A percentile compares a stretch with the other conserved stretches of the same genome.
phyloP scores from a whole-genome alignment of 2,888 invertebrate genomes.

The Tromatobia lineatoria region DNA sequence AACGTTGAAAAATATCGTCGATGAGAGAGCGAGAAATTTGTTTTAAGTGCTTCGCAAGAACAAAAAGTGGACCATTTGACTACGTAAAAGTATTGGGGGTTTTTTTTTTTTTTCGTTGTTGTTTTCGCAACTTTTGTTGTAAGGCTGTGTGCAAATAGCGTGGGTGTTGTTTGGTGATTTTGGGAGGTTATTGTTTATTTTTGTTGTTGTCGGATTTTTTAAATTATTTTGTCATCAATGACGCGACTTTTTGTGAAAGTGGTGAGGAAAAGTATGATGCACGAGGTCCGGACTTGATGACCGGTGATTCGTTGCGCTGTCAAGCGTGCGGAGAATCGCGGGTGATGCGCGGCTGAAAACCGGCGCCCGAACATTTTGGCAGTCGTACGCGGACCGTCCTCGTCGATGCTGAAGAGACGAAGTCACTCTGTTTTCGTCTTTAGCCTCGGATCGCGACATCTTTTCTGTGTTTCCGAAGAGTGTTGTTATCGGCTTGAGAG shows the following conservation, averaged over 20 bases:
- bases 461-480: not conserved
- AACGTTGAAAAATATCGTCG: no score
- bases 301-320: slow-evolving; percentile 58
- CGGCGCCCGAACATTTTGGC: slow-evolving; percentile 44
- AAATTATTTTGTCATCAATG: slow-evolving; percentile 33
- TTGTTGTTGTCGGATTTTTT: not conserved
- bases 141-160: not conserved
- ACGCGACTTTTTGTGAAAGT: slow-evolving; percentile 18
- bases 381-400: slow-evolving; percentile 54
- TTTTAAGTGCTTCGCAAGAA: no score
- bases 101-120: not conserved
- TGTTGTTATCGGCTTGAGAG: no score
- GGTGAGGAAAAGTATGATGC: slow-evolving; percentile 35
- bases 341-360: slow-evolving; percentile 25
- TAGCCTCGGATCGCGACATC: slow-evolving; percentile 18
- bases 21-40: no score
- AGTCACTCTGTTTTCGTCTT: slow-evolving; percentile 2
- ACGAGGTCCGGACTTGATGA: slow-evolving; percentile 63
- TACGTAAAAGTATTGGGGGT: no score
- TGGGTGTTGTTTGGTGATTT: slow-evolving; percentile 11
- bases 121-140: not conserved
- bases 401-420: slow-evolving; percentile 33
- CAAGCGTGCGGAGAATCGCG: slow-evolving; percentile 52
- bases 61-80: no score
- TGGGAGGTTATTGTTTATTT: not conserved